Evolutionary conservation across 1,140 invertebrate genomes (phyloP).

Genomic region (Paramacrobiotus metropolitanus): DNA sequence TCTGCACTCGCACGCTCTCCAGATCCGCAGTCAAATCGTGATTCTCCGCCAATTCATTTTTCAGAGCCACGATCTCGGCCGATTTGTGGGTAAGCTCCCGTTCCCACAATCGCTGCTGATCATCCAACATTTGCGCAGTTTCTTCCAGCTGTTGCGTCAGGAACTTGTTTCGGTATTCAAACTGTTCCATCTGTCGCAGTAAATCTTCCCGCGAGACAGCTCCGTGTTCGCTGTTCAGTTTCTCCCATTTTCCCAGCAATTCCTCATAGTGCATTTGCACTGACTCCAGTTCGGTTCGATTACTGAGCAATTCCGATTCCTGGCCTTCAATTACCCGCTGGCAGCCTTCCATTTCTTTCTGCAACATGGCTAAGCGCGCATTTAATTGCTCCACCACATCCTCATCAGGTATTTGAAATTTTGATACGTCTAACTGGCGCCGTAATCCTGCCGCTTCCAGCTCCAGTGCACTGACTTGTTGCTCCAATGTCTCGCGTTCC

Average conservation of each 20-base stretch:
- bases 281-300: not conserved
- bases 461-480: not conserved
- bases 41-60: not conserved
- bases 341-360: not conserved
- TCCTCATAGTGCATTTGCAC: too few relatives aligned
- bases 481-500: not conserved
- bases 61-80: not conserved
- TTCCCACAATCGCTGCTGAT: not conserved
- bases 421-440: not conserved
- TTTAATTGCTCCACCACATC: not conserved
- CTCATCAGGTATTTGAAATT: not conserved
- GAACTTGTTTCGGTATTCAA: not conserved
- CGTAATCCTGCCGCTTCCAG: not conserved
- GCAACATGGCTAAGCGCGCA: not conserved
- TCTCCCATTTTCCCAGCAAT: too few relatives aligned
- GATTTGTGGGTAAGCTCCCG: not conserved
- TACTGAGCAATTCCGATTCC: not conserved
- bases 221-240: too few relatives aligned
- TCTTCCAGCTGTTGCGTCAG: not conserved
- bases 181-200: not conserved
- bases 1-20: not conserved
- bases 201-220: too few relatives aligned
- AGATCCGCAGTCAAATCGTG: not conserved
- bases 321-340: not conserved
- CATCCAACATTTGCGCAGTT: not conserved